Evolutionary conservation across 2,113 vertebrate genomes (phyloP).

Genomic region (Rhynchomys soricoides): DNA sequence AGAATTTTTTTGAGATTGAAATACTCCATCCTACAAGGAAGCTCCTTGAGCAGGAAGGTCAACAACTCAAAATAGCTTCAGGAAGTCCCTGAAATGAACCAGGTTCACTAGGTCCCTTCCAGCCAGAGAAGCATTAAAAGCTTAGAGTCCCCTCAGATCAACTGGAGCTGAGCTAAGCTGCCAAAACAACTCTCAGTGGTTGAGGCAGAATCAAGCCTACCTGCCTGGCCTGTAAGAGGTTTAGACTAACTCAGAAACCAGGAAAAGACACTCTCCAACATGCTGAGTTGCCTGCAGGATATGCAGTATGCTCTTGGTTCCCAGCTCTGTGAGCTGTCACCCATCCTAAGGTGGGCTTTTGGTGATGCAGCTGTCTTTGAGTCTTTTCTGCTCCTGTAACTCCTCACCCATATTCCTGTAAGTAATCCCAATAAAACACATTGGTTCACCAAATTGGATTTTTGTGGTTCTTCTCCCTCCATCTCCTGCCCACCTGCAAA

Average conservation of each 20-base stretch:
- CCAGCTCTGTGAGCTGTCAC: not conserved
- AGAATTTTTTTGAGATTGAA: not conserved
- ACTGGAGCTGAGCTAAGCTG: not conserved
- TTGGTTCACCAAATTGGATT: not conserved
- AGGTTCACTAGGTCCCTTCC: not conserved
- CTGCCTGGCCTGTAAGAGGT: not conserved
- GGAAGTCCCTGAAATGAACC: not conserved
- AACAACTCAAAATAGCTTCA: not conserved
- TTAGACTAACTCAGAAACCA: not conserved
- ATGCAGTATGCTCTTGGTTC: not conserved
- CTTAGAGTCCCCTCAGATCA: not conserved
- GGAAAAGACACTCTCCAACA: not conserved
- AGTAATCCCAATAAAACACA: not conserved
- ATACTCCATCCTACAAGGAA: not conserved
- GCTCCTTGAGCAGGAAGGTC: not conserved
- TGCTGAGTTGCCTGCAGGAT: not conserved
- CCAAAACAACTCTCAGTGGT: not conserved
- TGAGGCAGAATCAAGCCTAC: not conserved
- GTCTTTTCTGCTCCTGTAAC: not conserved
- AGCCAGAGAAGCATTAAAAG: not conserved
- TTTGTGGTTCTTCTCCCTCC: not conserved
- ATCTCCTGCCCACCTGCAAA: not conserved
- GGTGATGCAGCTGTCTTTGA: not conserved
- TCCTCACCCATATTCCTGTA: not conserved
- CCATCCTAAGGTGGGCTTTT: not conserved